Conservation (phyloP, 2,797 vertebrate genomes). For the Hippopotamyrus pictus region DNA sequence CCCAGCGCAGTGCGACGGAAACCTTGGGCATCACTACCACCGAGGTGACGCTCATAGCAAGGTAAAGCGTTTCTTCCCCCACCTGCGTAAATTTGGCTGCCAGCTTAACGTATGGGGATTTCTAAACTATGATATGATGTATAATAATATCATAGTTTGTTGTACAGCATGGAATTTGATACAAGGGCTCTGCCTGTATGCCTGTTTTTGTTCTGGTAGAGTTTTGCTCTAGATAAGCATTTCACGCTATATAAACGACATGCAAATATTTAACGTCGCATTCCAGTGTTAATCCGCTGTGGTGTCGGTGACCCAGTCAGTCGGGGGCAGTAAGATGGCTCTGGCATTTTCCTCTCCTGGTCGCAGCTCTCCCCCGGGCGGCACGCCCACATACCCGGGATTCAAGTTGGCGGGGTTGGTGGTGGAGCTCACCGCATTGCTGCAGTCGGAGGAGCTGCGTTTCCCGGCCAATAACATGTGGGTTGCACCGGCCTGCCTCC, state of each 20-base stretch:
- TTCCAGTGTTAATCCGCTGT: background rate
- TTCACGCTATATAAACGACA: background rate
- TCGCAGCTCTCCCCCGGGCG: conserved; percentile 26
- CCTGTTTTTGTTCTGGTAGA: background rate
- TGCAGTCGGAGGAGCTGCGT: conserved; percentile 55
- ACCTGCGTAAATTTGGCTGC: background rate
- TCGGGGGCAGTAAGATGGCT: background rate
- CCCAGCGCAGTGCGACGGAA: conserved; percentile 34
- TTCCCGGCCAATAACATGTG: conserved; percentile 61
- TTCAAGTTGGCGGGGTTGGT: conserved; percentile 54
- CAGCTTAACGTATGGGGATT: background rate
- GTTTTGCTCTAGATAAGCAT: background rate
- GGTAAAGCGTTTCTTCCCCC: conserved; percentile 39
- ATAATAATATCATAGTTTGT: background rate
- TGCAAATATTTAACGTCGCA: background rate
- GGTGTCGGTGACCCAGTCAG: background rate
- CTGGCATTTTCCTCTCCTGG: background rate
- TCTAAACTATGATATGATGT: background rate
- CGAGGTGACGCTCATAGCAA: conserved; percentile 52
- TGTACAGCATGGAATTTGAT: background rate
- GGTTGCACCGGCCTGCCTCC: conserved; percentile 27
- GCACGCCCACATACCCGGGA: conserved; percentile 49
- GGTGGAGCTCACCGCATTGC: conserved; percentile 52
- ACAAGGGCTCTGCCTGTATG: background rate
- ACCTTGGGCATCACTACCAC: conserved; percentile 47